Percentiles rank a stretch among this genome's conserved stretches.
phyloP scores from a whole-genome alignment of 2,888 invertebrate genomes.

The Conchocele bisecta region DNA sequence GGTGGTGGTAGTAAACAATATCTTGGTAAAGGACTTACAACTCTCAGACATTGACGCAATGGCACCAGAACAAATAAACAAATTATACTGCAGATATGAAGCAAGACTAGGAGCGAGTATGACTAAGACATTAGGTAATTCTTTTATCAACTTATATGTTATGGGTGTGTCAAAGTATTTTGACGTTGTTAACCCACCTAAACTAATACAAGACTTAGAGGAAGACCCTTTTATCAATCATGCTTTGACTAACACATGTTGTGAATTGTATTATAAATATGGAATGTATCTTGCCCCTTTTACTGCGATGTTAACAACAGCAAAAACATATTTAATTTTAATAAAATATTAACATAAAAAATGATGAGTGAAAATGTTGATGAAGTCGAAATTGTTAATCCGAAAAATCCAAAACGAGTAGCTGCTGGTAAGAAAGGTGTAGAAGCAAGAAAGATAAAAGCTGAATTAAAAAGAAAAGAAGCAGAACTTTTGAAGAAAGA shows the following conservation, averaged over 20 bases:
- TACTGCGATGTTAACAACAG: slow-evolving; percentile 32
- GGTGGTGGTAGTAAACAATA: slow-evolving; percentile 39
- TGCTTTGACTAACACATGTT: slow-evolving; percentile 21
- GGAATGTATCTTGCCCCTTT: slow-evolving; percentile 41
- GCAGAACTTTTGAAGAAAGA: slow-evolving; percentile 2
- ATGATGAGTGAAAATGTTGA: slow-evolving; percentile 24
- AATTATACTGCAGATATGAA: slow-evolving; percentile 43
- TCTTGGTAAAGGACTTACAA: slow-evolving; percentile 35
- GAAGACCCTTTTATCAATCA: slow-evolving; percentile 47
- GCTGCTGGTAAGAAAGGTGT: slow-evolving; percentile 28
- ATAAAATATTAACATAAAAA: slow-evolving; percentile 13
- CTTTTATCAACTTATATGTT: slow-evolving; percentile 38
- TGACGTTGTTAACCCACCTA: slow-evolving; percentile 34
- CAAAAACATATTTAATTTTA: slow-evolving; percentile 24
- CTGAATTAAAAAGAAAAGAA: slow-evolving; percentile 1
- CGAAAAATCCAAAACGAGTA: slow-evolving; percentile 23
- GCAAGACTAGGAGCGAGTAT: slow-evolving; percentile 41
- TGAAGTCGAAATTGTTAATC: neutral
- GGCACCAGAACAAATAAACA: slow-evolving; percentile 39
- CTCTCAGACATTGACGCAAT: slow-evolving; percentile 32
- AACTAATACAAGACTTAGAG: slow-evolving; percentile 39
- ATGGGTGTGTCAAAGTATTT: slow-evolving; percentile 43
- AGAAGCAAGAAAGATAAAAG: slow-evolving; percentile 13
- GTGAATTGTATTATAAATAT: slow-evolving; percentile 21
- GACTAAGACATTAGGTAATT: slow-evolving; percentile 46